Evolutionary conservation across 2,113 vertebrate species (phyloP), one percentile per base, ranked within the genome.

Genomic region (Sander vitreus): DNA sequence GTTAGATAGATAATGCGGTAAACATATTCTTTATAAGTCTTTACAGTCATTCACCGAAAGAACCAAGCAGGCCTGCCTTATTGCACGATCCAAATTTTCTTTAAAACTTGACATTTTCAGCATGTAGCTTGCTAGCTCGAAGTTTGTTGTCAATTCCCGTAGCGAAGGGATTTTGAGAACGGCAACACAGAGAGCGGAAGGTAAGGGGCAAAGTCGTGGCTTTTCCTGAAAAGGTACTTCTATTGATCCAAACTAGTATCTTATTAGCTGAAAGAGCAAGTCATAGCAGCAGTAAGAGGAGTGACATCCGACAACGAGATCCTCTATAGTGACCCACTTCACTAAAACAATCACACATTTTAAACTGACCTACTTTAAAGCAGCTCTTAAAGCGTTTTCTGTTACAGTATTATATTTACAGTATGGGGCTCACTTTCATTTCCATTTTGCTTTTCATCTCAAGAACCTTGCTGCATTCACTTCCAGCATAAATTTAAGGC

Each of bases 331-430:
- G 57, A 63, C 73, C 80, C 86, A 72, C 48, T 84, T 89, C 47
- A 47, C 43, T 69, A 45, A 81, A 51, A 82, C 39, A 68, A 70
- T 69, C 50, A 43, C 39, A 75, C 60, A 64, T 77, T 74, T 77
- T 57, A 63, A 6, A 74, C 6, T 60, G 67, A 77, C 70, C 73
- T 77, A 72, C 65, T 72, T 33, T 30, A 30, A 65, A 68, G 48
- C 47, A n/a, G 25, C 9, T 78, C 76, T 78, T 27, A 18, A 53
- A 78, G 78, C 39, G 54, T 76, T 80, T 58, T 27, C 39, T 68
- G 23, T 8, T 10, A n/a, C 53, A 53, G 72, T 78, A 16, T 86
- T 73, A 36, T 59, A 78, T 87, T 82, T 83, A 82, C 25, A 54
- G 55, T 45, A 66, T 59, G 36, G 54, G 48, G 6, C 12, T 77